Conservation (phyloP, 2,113 vertebrate genomes). For the Oxyruncus cristatus region DNA sequence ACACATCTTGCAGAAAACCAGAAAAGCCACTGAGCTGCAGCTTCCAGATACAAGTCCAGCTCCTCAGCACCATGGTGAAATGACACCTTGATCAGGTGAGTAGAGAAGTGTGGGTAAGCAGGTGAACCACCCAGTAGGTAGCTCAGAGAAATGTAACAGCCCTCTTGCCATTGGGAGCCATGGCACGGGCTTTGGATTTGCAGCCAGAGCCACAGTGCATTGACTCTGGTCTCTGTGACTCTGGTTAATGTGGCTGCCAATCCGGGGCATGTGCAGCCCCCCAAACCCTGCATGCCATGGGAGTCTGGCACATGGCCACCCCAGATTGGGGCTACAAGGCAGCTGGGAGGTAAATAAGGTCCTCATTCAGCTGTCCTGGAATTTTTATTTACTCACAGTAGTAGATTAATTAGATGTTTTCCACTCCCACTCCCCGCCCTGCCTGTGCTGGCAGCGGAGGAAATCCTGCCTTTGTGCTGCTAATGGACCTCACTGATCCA, state of each 20-base stretch:
- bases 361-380: neutral
- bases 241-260: neutral
- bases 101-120: neutral
- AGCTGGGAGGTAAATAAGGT: neutral
- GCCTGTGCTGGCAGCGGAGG: neutral
- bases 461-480: neutral
- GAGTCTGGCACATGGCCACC: neutral
- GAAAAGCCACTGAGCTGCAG: neutral
- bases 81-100: neutral
- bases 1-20: neutral
- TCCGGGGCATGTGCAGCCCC: accelerated
- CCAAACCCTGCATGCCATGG: accelerated
- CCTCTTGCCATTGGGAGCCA: neutral
- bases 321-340: neutral
- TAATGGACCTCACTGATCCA: neutral
- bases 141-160: neutral
- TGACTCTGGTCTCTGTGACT: neutral
- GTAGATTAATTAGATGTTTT: neutral
- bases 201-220: neutral
- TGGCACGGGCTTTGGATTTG: neutral
- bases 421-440: neutral
- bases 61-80: neutral
- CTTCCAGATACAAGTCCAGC: neutral
- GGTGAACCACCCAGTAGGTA: neutral
- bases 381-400: neutral